phyloP scores from a whole-genome alignment of 2,113 vertebrate species.

The Baryphthengus martii region DNA sequence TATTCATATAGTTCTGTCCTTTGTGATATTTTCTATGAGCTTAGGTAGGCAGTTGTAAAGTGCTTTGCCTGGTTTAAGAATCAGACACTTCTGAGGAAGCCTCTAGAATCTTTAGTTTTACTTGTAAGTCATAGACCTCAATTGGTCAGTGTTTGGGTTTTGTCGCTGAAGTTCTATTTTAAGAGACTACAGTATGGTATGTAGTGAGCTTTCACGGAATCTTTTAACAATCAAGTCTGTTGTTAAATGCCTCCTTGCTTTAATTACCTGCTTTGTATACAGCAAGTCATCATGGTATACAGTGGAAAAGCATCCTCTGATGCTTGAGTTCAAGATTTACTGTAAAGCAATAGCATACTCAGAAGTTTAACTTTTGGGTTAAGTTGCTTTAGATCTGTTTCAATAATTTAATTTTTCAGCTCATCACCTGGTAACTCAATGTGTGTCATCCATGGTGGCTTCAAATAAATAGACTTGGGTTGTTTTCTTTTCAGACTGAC shows the following conservation, averaged over 20 bases:
- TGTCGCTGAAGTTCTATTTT: not conserved
- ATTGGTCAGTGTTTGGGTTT: not conserved
- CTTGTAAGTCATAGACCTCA: not conserved
- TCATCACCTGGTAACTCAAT: constrained; percentile 16
- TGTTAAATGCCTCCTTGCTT: not conserved
- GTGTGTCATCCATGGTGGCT: constrained; percentile 6
- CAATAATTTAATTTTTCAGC: not conserved
- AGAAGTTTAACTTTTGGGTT: not conserved
- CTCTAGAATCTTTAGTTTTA: not conserved
- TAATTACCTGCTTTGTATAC: not conserved
- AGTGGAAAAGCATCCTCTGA: not conserved
- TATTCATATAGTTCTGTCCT: too few relatives aligned
- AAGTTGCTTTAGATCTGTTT: not conserved
- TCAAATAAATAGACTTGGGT: not conserved
- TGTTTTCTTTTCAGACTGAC: constrained; percentile 26
- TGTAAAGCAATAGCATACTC: not conserved
- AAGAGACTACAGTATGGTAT: not conserved
- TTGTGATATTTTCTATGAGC: not conserved
- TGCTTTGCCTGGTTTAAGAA: fast-evolving
- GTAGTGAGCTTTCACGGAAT: not conserved
- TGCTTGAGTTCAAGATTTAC: not conserved
- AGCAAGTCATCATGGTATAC: not conserved
- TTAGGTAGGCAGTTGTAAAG: not conserved
- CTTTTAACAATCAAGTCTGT: not conserved
- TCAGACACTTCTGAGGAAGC: not conserved